These are phyloP conservation scores for Thymelicus acteon DNA, from an alignment of 2,888 invertebrate genomes.

Conservation along the genomic window DNA sequence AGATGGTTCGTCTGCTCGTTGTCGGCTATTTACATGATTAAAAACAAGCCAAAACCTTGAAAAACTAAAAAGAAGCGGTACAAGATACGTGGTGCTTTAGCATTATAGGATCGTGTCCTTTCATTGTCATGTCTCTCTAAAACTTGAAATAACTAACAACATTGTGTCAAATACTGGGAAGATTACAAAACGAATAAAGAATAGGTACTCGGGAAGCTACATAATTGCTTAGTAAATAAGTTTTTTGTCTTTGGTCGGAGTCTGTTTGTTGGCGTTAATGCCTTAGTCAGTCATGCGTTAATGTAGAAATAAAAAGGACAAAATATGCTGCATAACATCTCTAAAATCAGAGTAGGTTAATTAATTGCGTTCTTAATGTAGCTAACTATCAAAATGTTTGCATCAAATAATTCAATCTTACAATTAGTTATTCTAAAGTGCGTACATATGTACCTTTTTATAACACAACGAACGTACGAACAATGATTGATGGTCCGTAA, in stretches of 20 bases:
- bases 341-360: constrained; percentile 3
- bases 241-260: background rate
- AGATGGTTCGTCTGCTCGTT: no score
- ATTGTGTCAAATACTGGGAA: no score
- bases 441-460: constrained; percentile 14
- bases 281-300: background rate
- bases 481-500: constrained; percentile 35
- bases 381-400: background rate
- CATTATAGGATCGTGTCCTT: no score
- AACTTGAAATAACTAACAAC: no score
- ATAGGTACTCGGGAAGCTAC: no score
- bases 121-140: no score
- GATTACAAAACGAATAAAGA: no score
- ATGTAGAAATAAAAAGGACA: background rate
- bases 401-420: constrained; percentile 7
- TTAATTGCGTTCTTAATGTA: background rate
- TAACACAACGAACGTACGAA: constrained; percentile 14
- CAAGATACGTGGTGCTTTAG: no score
- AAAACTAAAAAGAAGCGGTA: no score
- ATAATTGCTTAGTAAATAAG: background rate
- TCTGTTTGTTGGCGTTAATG: background rate
- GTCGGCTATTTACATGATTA: background rate
- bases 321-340: background rate
- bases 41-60: no score
- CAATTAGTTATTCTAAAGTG: constrained; percentile 1